phyloP scores from a whole-genome alignment of 2,888 invertebrate species.

The Vesta saturnalis region DNA sequence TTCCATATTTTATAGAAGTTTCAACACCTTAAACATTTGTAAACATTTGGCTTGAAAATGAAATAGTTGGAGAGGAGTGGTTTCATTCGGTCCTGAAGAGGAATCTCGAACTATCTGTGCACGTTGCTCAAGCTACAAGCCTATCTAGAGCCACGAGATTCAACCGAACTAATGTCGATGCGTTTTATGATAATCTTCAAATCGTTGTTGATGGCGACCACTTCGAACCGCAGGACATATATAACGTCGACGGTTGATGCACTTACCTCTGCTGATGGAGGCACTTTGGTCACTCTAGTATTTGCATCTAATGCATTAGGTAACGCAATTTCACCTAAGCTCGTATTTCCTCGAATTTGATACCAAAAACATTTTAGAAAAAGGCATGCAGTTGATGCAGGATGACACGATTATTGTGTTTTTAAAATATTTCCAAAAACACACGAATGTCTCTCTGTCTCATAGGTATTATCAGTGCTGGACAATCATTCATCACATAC shows the following conservation, averaged over 20 bases:
- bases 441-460: not conserved
- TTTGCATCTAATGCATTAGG: not conserved
- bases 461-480: conserved; percentile 32
- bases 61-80: conserved; percentile 9
- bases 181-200: too few species aligned
- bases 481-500: too few species aligned
- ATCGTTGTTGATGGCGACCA: not conserved
- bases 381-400: not conserved
- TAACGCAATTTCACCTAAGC: not conserved
- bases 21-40: too few species aligned
- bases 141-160: too few species aligned
- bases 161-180: too few species aligned
- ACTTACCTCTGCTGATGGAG: not conserved
- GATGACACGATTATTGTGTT: too few species aligned
- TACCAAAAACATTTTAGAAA: not conserved
- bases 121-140: too few species aligned
- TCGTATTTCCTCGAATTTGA: not conserved
- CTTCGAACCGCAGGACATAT: not conserved
- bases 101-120: conserved; percentile 36
- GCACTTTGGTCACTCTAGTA: not conserved
- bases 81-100: conserved; percentile 30
- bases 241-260: not conserved
- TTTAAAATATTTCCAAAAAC: too few species aligned
- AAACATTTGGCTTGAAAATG: conserved; percentile 4
- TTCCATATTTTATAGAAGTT: too few species aligned